These are phyloP conservation scores for Andrena minutula DNA, from an alignment of 2,888 invertebrate genomes.

Conservation along the genomic window DNA sequence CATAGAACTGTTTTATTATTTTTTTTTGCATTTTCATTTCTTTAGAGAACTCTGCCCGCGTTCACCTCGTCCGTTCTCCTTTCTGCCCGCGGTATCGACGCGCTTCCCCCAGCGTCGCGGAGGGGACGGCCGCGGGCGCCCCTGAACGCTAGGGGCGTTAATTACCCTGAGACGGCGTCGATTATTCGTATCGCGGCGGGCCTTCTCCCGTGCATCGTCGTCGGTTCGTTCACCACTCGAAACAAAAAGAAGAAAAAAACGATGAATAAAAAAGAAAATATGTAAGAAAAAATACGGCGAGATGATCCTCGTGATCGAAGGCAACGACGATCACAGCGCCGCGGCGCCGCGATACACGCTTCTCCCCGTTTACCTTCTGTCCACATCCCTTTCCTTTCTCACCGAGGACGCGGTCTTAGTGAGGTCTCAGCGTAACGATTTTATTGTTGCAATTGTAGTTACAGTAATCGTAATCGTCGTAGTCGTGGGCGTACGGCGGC, in stretches of 20 bases:
- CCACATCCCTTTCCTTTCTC: conserved; percentile 3
- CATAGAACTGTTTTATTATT: conserved; percentile 41
- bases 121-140: conserved; percentile 9
- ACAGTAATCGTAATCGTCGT: conserved; percentile 84
- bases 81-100: conserved; percentile 21
- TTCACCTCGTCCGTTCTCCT: conserved; percentile 8
- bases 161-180: conserved; percentile 61
- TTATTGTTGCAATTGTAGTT: conserved; percentile 85
- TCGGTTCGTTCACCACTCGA: too few relatives aligned
- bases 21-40: not conserved
- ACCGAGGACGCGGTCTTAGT: conserved; percentile 77
- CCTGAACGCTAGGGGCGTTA: conserved; percentile 33
- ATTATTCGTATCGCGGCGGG: conserved; percentile 21
- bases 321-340: not conserved
- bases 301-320: too few relatives aligned
- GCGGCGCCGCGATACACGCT: too few relatives aligned
- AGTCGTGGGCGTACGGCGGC: conserved; percentile 82
- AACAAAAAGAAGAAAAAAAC: too few relatives aligned
- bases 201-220: conserved; percentile 1
- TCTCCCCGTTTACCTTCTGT: too few relatives aligned
- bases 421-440: conserved; percentile 83
- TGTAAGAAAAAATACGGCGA: too few relatives aligned
- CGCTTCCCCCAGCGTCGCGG: conserved; percentile 23
- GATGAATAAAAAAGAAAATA: conserved; percentile 1
- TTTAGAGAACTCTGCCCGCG: conserved; percentile 20